phyloP scores from a whole-genome alignment of 2,797 vertebrate species.

The Phrynocephalus forsythii region DNA sequence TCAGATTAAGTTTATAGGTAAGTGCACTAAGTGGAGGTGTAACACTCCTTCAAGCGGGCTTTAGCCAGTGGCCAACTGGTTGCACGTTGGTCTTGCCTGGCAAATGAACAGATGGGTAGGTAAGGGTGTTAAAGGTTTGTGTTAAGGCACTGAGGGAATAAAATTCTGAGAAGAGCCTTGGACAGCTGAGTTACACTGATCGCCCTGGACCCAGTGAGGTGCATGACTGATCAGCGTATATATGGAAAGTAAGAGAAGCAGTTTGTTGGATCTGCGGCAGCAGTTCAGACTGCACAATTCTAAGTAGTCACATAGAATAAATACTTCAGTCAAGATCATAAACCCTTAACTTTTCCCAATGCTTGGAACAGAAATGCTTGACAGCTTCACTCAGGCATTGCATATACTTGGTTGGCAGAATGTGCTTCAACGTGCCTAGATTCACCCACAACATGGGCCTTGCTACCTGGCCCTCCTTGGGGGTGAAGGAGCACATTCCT shows the following conservation, averaged over 20 bases:
- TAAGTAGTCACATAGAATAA: neutral
- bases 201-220: no score
- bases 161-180: no score
- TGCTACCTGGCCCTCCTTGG: neutral
- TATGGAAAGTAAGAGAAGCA: no score
- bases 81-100: neutral
- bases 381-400: neutral
- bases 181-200: no score
- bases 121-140: neutral
- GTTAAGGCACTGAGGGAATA: no score
- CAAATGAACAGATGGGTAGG: neutral
- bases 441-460: neutral
- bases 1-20: neutral
- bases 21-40: neutral
- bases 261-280: neutral
- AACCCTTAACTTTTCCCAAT: neutral
- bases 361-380: no score
- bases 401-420: neutral
- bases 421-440: neutral
- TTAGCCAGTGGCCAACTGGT: fast-evolving
- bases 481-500: no score
- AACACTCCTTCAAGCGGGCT: neutral
- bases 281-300: neutral
- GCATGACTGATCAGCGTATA: no score
- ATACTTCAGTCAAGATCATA: no score